These are phyloP conservation scores for Scaptodrosophila lebanonensis DNA, from an alignment of 1,140 invertebrate species.

Conservation along the genomic window DNA sequence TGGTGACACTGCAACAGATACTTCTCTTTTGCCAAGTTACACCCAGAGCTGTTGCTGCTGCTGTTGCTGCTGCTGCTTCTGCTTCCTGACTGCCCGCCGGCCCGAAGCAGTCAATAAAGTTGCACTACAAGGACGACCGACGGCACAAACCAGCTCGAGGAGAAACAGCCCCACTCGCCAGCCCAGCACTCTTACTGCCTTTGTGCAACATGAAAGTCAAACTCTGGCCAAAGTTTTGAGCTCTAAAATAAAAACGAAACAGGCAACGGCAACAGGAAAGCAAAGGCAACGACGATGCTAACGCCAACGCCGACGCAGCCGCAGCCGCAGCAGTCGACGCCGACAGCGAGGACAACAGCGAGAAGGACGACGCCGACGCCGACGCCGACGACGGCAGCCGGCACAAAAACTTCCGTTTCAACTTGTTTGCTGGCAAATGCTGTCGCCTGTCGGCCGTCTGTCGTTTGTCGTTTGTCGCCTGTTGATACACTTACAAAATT, in stretches of 20 bases:
- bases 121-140: conserved; percentile 9
- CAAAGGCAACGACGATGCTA: conserved; percentile 29
- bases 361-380: not conserved
- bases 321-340: conserved; percentile 20
- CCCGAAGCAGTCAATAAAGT: conserved; percentile 22
- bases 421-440: conserved; percentile 56
- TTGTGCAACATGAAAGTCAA: conserved; percentile 42
- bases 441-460: conserved; percentile 42
- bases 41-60: not conserved
- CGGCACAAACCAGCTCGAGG: not conserved
- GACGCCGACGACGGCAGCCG: conserved; percentile 4
- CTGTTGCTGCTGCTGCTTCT: conserved; percentile 25
- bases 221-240: conserved; percentile 61
- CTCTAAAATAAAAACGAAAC: conserved; percentile 36
- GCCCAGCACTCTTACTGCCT: not conserved
- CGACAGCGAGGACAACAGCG: conserved; percentile 27
- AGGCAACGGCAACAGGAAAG: conserved; percentile 16
- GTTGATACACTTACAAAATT: too few species aligned
- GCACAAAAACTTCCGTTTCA: conserved; percentile 64
- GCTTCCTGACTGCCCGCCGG: conserved; percentile 18
- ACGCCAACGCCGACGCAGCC: conserved; percentile 2
- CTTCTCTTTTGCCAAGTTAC: conserved; percentile 6
- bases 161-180: not conserved
- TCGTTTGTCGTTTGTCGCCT: too few species aligned
- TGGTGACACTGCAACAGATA: conserved; percentile 70